Base-by-base conservation (phyloP, 2,113 vertebrate genomes). In the Cheirogaleus medius region DNA sequence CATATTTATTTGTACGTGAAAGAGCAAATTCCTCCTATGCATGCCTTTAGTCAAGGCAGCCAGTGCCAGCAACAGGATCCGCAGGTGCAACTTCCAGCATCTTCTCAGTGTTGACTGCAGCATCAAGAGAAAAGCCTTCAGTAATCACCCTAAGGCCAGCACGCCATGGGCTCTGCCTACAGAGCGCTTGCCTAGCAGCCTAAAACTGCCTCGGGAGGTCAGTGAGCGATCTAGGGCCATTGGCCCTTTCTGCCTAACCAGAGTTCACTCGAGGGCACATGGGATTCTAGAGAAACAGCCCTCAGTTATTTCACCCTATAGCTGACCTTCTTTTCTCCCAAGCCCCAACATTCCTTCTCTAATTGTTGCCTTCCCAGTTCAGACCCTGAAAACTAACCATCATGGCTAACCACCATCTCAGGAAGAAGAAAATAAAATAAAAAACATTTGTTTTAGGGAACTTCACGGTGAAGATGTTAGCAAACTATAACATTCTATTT, bases 1-100 rank as follows among this genome's bases (percentile, higher is more conserved):
- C 60, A 44, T 25, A 74, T 89, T 97, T 80, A 66, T 78, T 87
- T 97, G 58, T 66, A 77, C 81, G n/a, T 47, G 23, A 81, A 90
- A 92, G 64, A 87, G 44, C 49, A 80, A 74, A 83, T 87, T 83
- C 37, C 18, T 76, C 47, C 66, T 27, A 44, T 49, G 25, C 15
- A 3, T 84, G 66, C 13, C 32, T 37, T 76, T 29, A 71, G 66
- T 80, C 63, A 80, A 93, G 54, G 29, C 58, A 93, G 37, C 37
- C 77, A 52, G 32, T 2, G 54, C 69, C 89, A 94, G 80, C 1
- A 25, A 29, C 25, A n/a, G 4, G 25, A 39, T 44, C 52, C 4
- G 34, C 66, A 96, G 90, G 78, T 74, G 17, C 11, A 39, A 66
- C n/a, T 86, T 91, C 95, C 68, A 91, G 87, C 29, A 86, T 68